Conservation (phyloP, 1,140 invertebrate genomes). For the Andricus grossulariae region DNA sequence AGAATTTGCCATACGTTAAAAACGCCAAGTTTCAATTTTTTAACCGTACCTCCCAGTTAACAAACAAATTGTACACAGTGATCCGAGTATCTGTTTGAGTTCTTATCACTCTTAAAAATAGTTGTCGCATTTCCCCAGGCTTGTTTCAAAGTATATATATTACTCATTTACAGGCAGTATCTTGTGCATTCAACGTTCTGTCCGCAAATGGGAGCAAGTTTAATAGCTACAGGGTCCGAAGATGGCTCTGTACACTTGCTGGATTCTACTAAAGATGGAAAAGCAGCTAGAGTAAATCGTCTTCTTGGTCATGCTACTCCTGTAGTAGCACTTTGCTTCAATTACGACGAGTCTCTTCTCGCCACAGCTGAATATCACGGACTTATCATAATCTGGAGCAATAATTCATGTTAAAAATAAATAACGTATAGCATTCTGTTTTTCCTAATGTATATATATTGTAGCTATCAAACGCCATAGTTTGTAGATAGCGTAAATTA, state of each 20-base stretch:
- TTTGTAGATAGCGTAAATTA: too few species aligned
- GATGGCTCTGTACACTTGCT: slow-evolving; percentile 91
- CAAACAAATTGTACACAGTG: too few species aligned
- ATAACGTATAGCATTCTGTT: too few species aligned
- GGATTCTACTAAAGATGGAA: slow-evolving; percentile 84
- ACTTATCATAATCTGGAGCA: slow-evolving; percentile 90
- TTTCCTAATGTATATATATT: too few species aligned
- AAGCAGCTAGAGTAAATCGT: slow-evolving; percentile 86
- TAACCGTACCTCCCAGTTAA: too few species aligned
- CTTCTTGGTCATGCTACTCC: slow-evolving; percentile 89
- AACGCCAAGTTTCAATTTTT: too few species aligned
- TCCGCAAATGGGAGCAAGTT: slow-evolving; percentile 77
- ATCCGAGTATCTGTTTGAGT: too few species aligned
- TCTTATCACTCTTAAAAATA: too few species aligned
- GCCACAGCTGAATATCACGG: slow-evolving; percentile 90
- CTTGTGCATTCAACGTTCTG: slow-evolving; percentile 88
- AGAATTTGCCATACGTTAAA: too few species aligned
- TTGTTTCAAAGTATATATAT: too few species aligned
- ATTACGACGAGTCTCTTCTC: slow-evolving; percentile 91
- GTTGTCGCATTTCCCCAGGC: too few species aligned
- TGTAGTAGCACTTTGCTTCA: slow-evolving; percentile 90
- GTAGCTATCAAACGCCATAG: too few species aligned
- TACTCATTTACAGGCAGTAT: slow-evolving; percentile 65
- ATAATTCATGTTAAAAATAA: slow-evolving; percentile 41
- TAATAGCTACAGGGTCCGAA: slow-evolving; percentile 88